Conservation (phyloP, 2,888 invertebrate species). For the Choristoneura rosaceana region DNA sequence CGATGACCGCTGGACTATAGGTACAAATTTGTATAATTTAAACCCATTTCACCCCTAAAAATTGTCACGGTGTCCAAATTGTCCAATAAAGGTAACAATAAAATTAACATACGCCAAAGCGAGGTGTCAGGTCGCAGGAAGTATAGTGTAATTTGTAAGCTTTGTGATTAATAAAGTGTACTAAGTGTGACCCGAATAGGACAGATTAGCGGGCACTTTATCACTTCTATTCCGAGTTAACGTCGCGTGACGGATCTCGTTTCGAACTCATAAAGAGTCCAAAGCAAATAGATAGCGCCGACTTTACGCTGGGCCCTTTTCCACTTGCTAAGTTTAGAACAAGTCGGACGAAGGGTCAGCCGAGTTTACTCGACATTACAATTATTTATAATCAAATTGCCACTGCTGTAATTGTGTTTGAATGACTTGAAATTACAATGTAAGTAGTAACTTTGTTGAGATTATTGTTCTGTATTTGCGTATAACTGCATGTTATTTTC, state of each 20-base stretch:
- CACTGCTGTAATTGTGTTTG: slow-evolving; percentile 73
- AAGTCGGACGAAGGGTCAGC: slow-evolving; percentile 72
- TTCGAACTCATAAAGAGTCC: slow-evolving; percentile 85
- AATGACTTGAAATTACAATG: slow-evolving; percentile 27
- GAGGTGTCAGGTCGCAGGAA: slow-evolving; percentile 82
- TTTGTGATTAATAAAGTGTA: slow-evolving; percentile 86
- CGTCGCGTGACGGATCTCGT: slow-evolving; percentile 85
- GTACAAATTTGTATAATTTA: slow-evolving; percentile 52
- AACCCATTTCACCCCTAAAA: slow-evolving; percentile 67
- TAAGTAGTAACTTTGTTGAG: slow-evolving; percentile 10
- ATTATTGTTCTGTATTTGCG: neutral
- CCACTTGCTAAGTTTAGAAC: slow-evolving; percentile 79
- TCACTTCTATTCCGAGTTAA: slow-evolving; percentile 84
- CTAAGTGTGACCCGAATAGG: slow-evolving; percentile 85
- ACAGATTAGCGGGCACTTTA: slow-evolving; percentile 85
- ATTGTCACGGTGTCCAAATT: slow-evolving; percentile 74
- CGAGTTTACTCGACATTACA: slow-evolving; percentile 74
- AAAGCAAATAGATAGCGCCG: slow-evolving; percentile 84
- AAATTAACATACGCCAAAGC: slow-evolving; percentile 82
- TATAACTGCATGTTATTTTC: neutral
- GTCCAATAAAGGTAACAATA: slow-evolving; percentile 78
- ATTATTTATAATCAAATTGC: slow-evolving; percentile 81
- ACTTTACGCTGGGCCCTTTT: slow-evolving; percentile 80
- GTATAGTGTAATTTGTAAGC: slow-evolving; percentile 84
- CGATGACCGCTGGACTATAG: slow-evolving; percentile 22